These are phyloP conservation scores for Todus mexicanus DNA, from an alignment of 2,797 vertebrate genomes.

Conservation along the genomic window DNA sequence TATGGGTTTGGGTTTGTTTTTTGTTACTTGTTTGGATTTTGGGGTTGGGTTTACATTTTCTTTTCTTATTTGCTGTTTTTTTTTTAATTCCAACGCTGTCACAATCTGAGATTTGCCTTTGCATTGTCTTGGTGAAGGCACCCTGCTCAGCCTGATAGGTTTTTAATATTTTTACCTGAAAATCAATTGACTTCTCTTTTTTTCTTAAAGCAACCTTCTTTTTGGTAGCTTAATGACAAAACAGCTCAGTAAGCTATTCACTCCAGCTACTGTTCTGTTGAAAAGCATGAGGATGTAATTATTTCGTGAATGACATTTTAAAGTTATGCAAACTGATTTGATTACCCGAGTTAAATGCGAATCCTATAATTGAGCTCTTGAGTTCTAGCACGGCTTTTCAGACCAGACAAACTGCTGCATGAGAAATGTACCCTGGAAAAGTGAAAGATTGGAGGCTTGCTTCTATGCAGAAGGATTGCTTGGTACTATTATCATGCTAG, in stretches of 20 bases:
- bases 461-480: slow-evolving; percentile 57
- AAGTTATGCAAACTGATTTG: slow-evolving; percentile 55
- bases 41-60: background rate
- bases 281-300: slow-evolving; percentile 60
- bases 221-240: slow-evolving; percentile 44
- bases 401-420: slow-evolving; percentile 48
- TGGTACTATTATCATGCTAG: slow-evolving; percentile 46
- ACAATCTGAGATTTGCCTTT: background rate
- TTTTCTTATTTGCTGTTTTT: background rate
- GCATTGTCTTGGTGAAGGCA: background rate
- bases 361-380: slow-evolving; percentile 58
- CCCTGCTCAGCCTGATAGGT: background rate
- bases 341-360: slow-evolving; percentile 49
- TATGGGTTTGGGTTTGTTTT: background rate
- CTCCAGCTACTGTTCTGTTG: slow-evolving; percentile 28
- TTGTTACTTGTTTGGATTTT: background rate
- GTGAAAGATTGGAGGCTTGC: slow-evolving; percentile 45
- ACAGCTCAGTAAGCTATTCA: slow-evolving; percentile 47
- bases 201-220: background rate
- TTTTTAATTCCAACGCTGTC: background rate
- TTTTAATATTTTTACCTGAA: slow-evolving; percentile 34
- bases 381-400: slow-evolving; percentile 61
- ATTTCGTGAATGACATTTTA: slow-evolving; percentile 56
- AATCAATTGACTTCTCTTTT: background rate
- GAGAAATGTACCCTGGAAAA: slow-evolving; percentile 55